These are phyloP conservation scores for Noctilio leporinus DNA, from an alignment of 2,113 vertebrate genomes.

Conservation along the genomic window DNA sequence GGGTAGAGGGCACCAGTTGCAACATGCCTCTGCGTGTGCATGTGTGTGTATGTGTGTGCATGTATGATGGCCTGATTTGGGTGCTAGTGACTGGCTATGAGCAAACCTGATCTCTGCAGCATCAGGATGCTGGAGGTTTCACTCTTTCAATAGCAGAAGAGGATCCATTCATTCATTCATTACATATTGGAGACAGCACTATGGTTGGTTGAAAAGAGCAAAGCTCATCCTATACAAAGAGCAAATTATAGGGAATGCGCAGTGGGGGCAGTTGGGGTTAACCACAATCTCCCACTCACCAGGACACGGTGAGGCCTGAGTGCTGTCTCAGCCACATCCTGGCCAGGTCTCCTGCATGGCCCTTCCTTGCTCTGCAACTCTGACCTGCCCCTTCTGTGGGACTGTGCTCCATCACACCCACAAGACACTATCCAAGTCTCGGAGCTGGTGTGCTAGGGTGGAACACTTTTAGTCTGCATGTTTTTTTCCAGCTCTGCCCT, in stretches of 20 bases:
- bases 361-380: not conserved
- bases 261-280: not conserved
- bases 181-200: not conserved
- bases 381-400: not conserved
- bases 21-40: not conserved
- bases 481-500: not conserved
- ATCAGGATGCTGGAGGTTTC: not conserved
- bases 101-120: not conserved
- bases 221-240: not conserved
- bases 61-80: not conserved
- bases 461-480: rapidly evolving
- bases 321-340: not conserved
- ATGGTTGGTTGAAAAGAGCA: not conserved
- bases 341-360: rapidly evolving
- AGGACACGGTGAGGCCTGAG: not conserved
- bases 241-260: not conserved
- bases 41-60: not conserved
- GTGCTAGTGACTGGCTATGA: not conserved
- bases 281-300: not conserved
- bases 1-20: too few relatives aligned
- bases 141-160: too few relatives aligned
- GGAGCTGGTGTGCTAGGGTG: not conserved
- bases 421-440: not conserved
- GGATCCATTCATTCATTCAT: not conserved
- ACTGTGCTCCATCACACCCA: not conserved